Evolutionary conservation across 2,888 invertebrate species (phyloP).

Genomic region (Eupithecia subumbrata): DNA sequence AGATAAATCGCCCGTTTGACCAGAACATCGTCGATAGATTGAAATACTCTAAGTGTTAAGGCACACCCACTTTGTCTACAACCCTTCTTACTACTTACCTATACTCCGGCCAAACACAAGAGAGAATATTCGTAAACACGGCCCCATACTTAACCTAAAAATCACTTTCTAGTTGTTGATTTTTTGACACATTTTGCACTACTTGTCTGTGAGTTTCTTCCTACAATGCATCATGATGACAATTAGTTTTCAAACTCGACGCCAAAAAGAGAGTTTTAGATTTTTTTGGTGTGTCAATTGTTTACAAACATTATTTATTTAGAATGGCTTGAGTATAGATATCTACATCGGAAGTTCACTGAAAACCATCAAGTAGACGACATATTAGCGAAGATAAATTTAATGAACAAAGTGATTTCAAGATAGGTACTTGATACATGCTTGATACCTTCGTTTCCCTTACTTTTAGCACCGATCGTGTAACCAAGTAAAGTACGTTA

Average conservation of each 20-base stretch:
- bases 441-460: neutral
- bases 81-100: conserved; percentile 44
- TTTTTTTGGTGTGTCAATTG: neutral
- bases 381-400: neutral
- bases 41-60: conserved; percentile 59
- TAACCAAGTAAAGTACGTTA: neutral
- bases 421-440: neutral
- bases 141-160: neutral
- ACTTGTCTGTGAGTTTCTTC: neutral
- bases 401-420: neutral
- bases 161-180: neutral
- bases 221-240: neutral
- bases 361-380: too few relatives aligned
- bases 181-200: neutral
- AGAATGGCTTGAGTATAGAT: too few relatives aligned
- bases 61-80: conserved; percentile 61
- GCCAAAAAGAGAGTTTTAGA: neutral
- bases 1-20: conserved; percentile 74
- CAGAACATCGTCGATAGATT: conserved; percentile 66
- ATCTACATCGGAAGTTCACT: too few relatives aligned
- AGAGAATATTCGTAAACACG: neutral
- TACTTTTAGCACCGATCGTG: neutral
- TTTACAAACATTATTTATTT: neutral
- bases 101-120: neutral
- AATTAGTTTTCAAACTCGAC: neutral